Evolutionary conservation across 2,888 invertebrate genomes (phyloP), one percentile per base, ranked within the genome.

Genomic region (Drosophila eohydei): DNA sequence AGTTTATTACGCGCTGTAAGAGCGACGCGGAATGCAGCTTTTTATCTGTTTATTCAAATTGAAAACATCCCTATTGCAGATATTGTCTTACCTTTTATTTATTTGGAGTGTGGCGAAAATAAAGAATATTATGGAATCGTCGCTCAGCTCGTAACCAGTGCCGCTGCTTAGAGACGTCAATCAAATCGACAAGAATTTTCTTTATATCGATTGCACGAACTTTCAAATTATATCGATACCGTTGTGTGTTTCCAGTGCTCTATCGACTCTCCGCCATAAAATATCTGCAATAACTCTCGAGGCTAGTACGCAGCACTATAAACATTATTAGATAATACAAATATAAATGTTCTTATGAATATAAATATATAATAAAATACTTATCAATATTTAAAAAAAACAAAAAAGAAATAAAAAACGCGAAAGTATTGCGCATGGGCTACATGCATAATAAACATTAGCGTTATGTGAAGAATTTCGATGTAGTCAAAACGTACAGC

Each of bases 51-150:
- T 41, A 34, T 56, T 21, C 2, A 21, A 34, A 34, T 40, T 40
- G 8, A 16, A 40, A 51, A 34, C 50, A 14, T 4, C 6, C 4
- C 12, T 55, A 52, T n/a, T 4, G 3, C 3, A 28, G 8, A 12
- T 36, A 8, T 26, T 57, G 1, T 9, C 8, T 68, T 72, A 79
- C 79, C 79, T 79, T 79, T 81, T 32, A 60, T 54, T 62, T 11
- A 67, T 44, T 70, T 79, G 81, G 77, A 79, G 79, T 79, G 70
- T 77, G 65, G 62, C 67, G 74, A 79, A 77, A 77, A 70, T 63
- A 61, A 73, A 80, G 77, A 80, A 80, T 80, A 64, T 72, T 69
- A 54, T 56, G 56, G 52, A 70, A 74, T 60, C 60, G 70, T 65
- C 64, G 70, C 48, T 75, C 61, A 71, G 64, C 78, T 71, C 76